Conservation (phyloP, 2,888 invertebrate genomes). For the Ophion costatus region DNA sequence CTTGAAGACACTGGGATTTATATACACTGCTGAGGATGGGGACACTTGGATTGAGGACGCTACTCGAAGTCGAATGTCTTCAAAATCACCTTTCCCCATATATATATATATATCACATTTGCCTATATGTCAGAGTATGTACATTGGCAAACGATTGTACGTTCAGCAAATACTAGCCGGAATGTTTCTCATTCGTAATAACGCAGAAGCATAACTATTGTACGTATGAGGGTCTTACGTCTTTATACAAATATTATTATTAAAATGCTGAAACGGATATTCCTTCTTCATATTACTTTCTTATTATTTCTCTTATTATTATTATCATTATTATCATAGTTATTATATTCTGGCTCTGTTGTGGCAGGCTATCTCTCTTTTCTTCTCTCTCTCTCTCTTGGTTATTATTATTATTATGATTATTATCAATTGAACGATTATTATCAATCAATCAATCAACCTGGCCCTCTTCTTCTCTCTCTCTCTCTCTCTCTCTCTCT, state of each 20-base stretch:
- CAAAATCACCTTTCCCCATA: too few relatives aligned
- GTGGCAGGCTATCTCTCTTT: neutral
- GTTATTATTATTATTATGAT: neutral
- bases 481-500: conserved; percentile 1
- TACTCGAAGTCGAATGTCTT: too few relatives aligned
- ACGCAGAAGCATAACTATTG: conserved; percentile 29
- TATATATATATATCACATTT: too few relatives aligned
- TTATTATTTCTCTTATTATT: neutral
- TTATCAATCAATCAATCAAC: too few relatives aligned
- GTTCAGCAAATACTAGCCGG: conserved; percentile 38
- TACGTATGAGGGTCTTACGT: conserved; percentile 50
- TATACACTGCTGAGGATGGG: too few relatives aligned
- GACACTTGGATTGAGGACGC: too few relatives aligned
- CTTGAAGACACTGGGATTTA: too few relatives aligned
- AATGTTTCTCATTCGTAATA: conserved; percentile 41
- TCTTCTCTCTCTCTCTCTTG: neutral
- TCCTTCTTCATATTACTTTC: conserved; percentile 12
- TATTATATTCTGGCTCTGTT: too few relatives aligned
- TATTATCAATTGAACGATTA: neutral
- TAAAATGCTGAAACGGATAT: conserved; percentile 42
- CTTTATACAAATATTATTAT: conserved; percentile 48
- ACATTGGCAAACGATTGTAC: conserved; percentile 45
- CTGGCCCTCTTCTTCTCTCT: neutral
- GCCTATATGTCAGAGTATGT: conserved; percentile 12
- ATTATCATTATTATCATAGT: neutral